Percentiles rank a stretch among this genome's conserved stretches.
These are phyloP conservation scores for Cuculus canorus DNA, from an alignment of 2,797 vertebrate genomes.

Conservation along the genomic window DNA sequence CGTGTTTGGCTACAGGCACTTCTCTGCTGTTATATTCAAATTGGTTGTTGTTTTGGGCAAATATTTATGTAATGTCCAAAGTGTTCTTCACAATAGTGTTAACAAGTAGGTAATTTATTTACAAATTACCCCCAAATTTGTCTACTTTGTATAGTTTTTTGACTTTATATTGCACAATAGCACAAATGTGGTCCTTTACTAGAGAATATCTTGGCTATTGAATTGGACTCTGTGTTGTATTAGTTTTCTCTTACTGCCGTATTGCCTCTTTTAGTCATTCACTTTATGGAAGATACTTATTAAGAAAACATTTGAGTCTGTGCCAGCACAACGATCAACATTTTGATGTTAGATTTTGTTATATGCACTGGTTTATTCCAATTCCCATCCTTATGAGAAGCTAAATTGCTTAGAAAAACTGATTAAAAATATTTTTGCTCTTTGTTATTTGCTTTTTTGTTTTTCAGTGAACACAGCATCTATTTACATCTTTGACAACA, in stretches of 20 bases:
- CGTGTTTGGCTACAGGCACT: not conserved
- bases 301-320: not conserved
- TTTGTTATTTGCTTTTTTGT: not conserved
- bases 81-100: not conserved
- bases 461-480: not conserved
- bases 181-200: not conserved
- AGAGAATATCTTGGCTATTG: not conserved
- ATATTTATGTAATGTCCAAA: not conserved
- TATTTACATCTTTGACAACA: not conserved
- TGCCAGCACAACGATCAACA: not conserved
- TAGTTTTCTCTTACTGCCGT: not conserved
- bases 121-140: constrained; percentile 34
- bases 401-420: not conserved
- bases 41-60: not conserved
- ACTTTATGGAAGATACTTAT: not conserved
- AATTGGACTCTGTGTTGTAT: not conserved
- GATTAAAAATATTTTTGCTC: not conserved
- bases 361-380: not conserved
- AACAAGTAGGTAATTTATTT: constrained; percentile 22
- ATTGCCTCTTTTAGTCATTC: not conserved
- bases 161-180: not conserved
- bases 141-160: not conserved
- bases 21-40: constrained; percentile 12
- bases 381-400: not conserved
- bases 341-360: not conserved